phyloP scores from a whole-genome alignment of 1,140 invertebrate species.

The Brachionus koreanus region DNA sequence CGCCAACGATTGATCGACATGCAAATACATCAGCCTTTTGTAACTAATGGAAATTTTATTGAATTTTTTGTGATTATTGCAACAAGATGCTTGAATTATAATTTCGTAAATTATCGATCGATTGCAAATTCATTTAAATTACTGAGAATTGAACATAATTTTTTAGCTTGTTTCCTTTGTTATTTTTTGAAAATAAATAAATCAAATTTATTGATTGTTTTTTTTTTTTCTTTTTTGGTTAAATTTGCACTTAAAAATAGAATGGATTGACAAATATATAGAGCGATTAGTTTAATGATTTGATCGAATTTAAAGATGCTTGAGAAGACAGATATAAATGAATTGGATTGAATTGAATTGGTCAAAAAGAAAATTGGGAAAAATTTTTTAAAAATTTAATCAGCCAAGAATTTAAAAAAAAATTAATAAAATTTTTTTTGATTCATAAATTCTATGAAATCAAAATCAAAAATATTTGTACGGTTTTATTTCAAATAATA shows the following conservation, averaged over 20 bases:
- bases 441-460: no score
- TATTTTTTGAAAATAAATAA: neutral
- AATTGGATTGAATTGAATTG: no score
- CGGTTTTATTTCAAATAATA: no score
- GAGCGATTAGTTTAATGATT: neutral
- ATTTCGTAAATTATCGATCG: neutral
- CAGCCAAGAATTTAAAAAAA: no score
- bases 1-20: neutral
- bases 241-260: neutral
- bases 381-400: no score
- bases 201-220: neutral
- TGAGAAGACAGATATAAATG: neutral
- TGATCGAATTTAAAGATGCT: neutral
- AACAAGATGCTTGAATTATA: neutral
- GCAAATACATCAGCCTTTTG: neutral
- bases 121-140: neutral
- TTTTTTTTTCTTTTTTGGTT: neutral
- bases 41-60: constrained; percentile 4
- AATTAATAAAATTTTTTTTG: no score
- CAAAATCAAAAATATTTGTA: no score
- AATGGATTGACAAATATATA: neutral
- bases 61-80: neutral
- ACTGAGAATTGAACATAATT: neutral
- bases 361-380: no score
- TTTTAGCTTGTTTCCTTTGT: neutral